These are phyloP conservation scores for Mesorhabditis spiculigera DNA, from an alignment of 2,888 invertebrate species.

Conservation along the genomic window DNA sequence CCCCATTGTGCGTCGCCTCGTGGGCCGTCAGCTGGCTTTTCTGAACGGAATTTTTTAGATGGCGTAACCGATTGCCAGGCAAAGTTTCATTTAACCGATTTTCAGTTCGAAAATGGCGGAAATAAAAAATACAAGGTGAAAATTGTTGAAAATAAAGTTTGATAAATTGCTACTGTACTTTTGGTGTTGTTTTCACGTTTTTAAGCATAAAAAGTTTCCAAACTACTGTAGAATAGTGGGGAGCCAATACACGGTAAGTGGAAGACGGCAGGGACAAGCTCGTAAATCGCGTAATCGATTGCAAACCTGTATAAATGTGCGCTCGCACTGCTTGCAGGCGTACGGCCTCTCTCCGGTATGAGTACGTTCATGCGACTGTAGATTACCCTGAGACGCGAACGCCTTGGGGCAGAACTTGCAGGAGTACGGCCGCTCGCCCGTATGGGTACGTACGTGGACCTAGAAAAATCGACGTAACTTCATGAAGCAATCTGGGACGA, in stretches of 20 bases:
- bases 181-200: too few species aligned
- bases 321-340: conserved; percentile 44
- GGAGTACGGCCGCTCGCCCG: conserved; percentile 54
- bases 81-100: too few species aligned
- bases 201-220: too few species aligned
- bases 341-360: conserved; percentile 56
- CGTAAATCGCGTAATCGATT: too few species aligned
- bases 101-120: too few species aligned
- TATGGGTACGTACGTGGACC: conserved; percentile 57
- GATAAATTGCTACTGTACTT: too few species aligned
- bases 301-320: conserved; percentile 51
- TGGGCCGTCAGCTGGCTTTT: conserved; percentile 57
- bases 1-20: conserved; percentile 48
- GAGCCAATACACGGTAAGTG: too few species aligned
- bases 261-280: too few species aligned
- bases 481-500: background rate
- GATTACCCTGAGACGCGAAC: conserved; percentile 58
- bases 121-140: too few species aligned
- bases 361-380: conserved; percentile 56
- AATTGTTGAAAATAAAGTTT: too few species aligned
- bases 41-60: conserved; percentile 24
- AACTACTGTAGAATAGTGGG: too few species aligned
- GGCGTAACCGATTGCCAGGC: too few species aligned
- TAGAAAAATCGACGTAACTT: conserved; percentile 14
- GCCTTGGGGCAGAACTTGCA: conserved; percentile 56